Conservation (phyloP, 2,113 vertebrate genomes). For the Actenoides hombroni region DNA sequence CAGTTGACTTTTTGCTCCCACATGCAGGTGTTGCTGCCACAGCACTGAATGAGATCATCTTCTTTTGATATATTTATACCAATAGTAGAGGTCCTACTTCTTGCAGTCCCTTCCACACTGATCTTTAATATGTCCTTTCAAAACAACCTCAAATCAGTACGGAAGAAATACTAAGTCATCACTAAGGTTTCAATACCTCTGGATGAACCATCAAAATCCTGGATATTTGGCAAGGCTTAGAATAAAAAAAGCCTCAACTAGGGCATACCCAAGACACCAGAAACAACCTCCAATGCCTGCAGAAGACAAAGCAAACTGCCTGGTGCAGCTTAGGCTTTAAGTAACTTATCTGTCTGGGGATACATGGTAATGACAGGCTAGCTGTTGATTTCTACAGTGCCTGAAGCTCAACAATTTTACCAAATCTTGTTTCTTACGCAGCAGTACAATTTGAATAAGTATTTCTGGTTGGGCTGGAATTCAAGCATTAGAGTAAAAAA, state of each 20-base stretch:
- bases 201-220: neutral
- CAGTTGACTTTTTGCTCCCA: neutral
- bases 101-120: neutral
- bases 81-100: neutral
- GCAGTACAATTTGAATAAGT: neutral
- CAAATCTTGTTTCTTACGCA: neutral
- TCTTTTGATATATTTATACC: neutral
- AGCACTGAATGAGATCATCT: neutral
- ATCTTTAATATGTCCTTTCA: neutral
- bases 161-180: fast-evolving
- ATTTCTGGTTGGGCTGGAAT: neutral
- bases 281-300: neutral
- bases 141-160: neutral
- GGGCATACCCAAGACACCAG: neutral
- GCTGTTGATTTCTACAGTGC: neutral
- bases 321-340: neutral
- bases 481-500: neutral
- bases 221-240: neutral
- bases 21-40: neutral
- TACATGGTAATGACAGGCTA: neutral
- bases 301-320: neutral
- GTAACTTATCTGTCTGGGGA: neutral
- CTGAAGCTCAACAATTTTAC: neutral
- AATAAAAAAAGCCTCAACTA: neutral
- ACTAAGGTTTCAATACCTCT: neutral